These are phyloP conservation scores for Phragmatobia fuliginosa DNA, from an alignment of 2,888 invertebrate species.

Conservation along the genomic window DNA sequence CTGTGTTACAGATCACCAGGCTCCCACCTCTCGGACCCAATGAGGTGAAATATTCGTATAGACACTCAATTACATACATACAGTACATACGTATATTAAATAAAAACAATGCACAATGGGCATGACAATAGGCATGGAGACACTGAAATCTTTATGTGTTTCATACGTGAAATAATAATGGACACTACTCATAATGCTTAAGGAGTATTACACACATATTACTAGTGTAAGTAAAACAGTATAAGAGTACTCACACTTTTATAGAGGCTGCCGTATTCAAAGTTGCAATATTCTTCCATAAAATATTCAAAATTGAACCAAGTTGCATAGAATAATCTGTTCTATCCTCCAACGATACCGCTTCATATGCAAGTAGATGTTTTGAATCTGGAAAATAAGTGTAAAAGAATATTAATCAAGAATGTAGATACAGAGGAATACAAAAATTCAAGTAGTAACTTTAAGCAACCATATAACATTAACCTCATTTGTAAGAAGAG, in stretches of 20 bases:
- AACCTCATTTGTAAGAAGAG: too few species aligned
- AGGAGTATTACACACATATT: neutral
- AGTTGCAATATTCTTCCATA: conserved; percentile 88
- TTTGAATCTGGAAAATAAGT: conserved; percentile 60
- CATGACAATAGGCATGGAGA: too few species aligned
- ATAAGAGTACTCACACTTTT: conserved; percentile 72
- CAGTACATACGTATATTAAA: too few species aligned
- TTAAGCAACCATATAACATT: too few species aligned
- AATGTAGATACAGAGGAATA: neutral
- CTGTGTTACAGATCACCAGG: too few species aligned
- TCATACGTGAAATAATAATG: neutral
- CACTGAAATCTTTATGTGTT: neutral
- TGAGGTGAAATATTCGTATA: too few species aligned
- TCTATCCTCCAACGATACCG: conserved; percentile 83
- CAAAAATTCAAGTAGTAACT: too few species aligned
- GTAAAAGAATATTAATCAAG: neutral
- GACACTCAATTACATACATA: too few species aligned
- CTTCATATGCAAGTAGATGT: conserved; percentile 70
- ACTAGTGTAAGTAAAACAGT: neutral
- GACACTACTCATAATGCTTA: neutral
- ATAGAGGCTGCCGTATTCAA: conserved; percentile 77
- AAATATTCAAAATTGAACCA: conserved; percentile 77
- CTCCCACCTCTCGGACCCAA: too few species aligned
- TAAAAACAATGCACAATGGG: too few species aligned
- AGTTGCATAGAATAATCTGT: conserved; percentile 81